These are phyloP conservation scores for Tinea semifulvella DNA, from an alignment of 2,888 invertebrate genomes.

Conservation along the genomic window DNA sequence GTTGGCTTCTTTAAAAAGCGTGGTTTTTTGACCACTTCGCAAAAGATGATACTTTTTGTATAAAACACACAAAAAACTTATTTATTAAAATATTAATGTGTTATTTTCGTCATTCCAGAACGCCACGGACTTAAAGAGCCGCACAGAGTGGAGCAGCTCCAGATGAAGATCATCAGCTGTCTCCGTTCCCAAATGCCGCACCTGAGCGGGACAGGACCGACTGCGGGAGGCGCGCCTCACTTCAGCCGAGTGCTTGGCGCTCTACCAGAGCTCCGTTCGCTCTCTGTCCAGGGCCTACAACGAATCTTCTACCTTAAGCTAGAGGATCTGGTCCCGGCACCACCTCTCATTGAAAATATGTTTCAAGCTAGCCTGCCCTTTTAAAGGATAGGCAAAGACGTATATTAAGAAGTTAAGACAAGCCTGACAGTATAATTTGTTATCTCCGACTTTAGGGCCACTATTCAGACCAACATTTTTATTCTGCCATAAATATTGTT, in stretches of 20 bases:
- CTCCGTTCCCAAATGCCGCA: constrained; percentile 96
- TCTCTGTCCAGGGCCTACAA: constrained; percentile 93
- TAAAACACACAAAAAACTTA: too few relatives aligned
- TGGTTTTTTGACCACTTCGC: too few relatives aligned
- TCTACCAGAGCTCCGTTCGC: constrained; percentile 89
- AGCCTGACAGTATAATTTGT: too few relatives aligned
- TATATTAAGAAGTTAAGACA: too few relatives aligned
- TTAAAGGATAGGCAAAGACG: too few relatives aligned
- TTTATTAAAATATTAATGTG: too few relatives aligned
- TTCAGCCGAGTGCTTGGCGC: constrained; percentile 93
- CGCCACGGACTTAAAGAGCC: constrained; percentile 93
- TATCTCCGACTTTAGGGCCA: too few relatives aligned
- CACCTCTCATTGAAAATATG: constrained; percentile 94
- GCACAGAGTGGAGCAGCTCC: constrained; percentile 91
- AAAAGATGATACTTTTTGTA: too few relatives aligned
- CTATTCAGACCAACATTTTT: too few relatives aligned
- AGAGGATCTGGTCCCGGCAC: constrained; percentile 91
- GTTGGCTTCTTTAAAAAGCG: too few relatives aligned
- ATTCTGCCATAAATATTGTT: too few relatives aligned
- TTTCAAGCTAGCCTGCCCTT: constrained; percentile 95
- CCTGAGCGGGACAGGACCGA: constrained; percentile 86
- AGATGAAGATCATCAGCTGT: constrained; percentile 96
- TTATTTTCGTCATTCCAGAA: constrained; percentile 73
- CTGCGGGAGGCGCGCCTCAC: constrained; percentile 88
- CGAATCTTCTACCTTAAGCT: constrained; percentile 94